Percentiles rank a stretch among this genome's conserved stretches.
Evolutionary conservation across 2,113 vertebrate species (phyloP).

Genomic region (Aegithalos caudatus): DNA sequence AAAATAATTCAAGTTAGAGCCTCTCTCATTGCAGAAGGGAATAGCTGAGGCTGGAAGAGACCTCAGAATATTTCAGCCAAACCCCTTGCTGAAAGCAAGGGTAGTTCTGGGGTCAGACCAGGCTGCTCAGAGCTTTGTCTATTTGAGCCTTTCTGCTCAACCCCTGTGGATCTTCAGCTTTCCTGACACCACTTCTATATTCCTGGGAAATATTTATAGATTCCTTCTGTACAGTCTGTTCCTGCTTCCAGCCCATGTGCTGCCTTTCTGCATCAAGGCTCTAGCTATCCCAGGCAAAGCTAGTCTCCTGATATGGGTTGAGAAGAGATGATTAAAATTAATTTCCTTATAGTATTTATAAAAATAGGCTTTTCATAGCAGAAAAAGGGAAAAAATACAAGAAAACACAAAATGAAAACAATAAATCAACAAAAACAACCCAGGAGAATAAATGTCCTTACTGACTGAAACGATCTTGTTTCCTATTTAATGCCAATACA

Average conservation of each 20-base stretch:
- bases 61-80: neutral
- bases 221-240: neutral
- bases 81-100: rapidly evolving
- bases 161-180: neutral
- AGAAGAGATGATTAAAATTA: neutral
- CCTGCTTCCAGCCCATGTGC: neutral
- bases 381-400: neutral
- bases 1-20: neutral
- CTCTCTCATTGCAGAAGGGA: neutral
- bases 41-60: neutral
- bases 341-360: neutral
- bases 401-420: neutral
- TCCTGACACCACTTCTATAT: neutral
- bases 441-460: neutral
- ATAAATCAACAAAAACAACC: neutral
- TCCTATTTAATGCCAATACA: neutral
- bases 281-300: neutral
- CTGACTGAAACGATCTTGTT: neutral
- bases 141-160: neutral
- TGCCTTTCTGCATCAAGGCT: neutral
- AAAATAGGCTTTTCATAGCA: neutral
- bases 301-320: neutral
- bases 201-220: neutral
- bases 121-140: neutral
- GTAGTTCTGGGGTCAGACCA: neutral